Conservation (phyloP, 2,888 invertebrate genomes). For the Trypoxylon attenuatum region DNA sequence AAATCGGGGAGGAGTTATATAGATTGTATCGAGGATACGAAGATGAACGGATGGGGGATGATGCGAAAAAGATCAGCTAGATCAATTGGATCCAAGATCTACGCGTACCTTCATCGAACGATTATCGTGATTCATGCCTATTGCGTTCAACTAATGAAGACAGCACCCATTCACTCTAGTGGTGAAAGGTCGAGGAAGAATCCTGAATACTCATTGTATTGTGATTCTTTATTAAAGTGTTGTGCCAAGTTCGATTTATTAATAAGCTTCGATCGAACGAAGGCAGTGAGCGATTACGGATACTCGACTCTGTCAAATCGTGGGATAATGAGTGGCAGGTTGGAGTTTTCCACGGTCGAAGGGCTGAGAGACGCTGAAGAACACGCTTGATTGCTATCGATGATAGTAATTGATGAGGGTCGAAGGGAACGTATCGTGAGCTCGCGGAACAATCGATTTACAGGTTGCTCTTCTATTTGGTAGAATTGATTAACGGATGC, state of each 20-base stretch:
- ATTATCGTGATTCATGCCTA: conserved; percentile 41
- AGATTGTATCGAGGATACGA: too few relatives aligned
- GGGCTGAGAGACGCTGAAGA: too few relatives aligned
- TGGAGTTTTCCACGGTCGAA: neutral
- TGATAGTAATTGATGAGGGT: neutral
- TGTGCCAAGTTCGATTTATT: neutral
- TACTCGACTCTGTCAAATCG: too few relatives aligned
- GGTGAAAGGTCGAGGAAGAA: neutral
- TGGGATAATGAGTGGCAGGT: neutral
- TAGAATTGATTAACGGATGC: too few relatives aligned
- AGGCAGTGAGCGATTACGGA: neutral
- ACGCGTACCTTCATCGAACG: neutral
- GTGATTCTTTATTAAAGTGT: conserved; percentile 4
- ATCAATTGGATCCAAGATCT: conserved; percentile 14
- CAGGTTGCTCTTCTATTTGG: too few relatives aligned
- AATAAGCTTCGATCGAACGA: neutral
- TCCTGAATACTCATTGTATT: conserved; percentile 23
- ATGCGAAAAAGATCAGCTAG: too few relatives aligned
- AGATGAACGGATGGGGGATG: too few relatives aligned
- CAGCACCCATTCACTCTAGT: conserved; percentile 18
- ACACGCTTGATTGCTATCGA: neutral
- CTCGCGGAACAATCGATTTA: neutral
- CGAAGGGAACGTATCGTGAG: neutral
- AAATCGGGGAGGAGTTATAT: too few relatives aligned
- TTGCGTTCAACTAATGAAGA: conserved; percentile 36